Conservation (phyloP, 2,888 invertebrate species). For the Arge pagana region DNA sequence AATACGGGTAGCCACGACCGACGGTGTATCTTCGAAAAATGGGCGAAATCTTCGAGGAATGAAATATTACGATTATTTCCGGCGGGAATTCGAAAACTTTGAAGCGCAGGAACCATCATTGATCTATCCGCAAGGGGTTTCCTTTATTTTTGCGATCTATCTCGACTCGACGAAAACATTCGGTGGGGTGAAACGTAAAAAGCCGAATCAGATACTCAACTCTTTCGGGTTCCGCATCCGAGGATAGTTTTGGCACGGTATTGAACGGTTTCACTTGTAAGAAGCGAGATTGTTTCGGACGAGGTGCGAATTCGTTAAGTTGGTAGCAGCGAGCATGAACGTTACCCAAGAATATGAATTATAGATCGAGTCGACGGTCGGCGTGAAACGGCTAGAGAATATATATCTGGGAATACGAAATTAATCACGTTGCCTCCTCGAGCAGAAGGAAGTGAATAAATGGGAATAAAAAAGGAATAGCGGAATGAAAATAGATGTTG, state of each 20-base stretch:
- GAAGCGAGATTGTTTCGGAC: background rate
- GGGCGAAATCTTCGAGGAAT: too few species aligned
- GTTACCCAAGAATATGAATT: slow-evolving; percentile 18
- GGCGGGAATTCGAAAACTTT: slow-evolving; percentile 5
- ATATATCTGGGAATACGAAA: slow-evolving; percentile 51
- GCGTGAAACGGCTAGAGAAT: slow-evolving; percentile 42
- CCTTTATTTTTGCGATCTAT: background rate
- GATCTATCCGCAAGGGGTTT: background rate
- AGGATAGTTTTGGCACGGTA: too few species aligned
- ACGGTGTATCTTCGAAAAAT: too few species aligned
- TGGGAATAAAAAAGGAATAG: slow-evolving; percentile 37
- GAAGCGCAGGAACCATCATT: background rate
- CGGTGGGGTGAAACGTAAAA: background rate
- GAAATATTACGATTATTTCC: slow-evolving; percentile 11
- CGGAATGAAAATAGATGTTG: slow-evolving; percentile 53
- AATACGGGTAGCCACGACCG: slow-evolving; percentile 7
- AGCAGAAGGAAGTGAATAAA: slow-evolving; percentile 21
- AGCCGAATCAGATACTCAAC: background rate
- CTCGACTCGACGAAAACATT: background rate
- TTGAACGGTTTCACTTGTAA: background rate
- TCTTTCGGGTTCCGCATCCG: too few species aligned
- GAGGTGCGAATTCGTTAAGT: background rate
- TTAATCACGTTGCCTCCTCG: slow-evolving; percentile 45
- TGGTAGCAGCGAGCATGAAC: background rate
- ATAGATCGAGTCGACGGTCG: slow-evolving; percentile 11